phyloP scores from a whole-genome alignment of 2,888 invertebrate species.

The Cordilura impudica region DNA sequence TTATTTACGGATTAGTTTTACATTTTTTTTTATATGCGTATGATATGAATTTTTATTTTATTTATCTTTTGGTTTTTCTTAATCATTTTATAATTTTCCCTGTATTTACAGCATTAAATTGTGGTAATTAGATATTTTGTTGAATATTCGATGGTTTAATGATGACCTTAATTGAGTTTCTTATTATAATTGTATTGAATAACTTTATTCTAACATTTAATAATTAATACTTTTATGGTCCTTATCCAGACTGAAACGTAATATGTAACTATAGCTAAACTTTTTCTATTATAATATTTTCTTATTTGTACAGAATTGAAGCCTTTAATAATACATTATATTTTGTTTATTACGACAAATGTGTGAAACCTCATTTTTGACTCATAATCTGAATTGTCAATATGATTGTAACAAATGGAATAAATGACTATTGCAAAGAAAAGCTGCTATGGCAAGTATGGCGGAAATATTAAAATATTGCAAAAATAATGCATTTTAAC shows the following conservation, averaged over 20 bases:
- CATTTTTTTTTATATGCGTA: too few species aligned
- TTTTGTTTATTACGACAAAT: neutral
- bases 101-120: slow-evolving; percentile 3
- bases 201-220: neutral
- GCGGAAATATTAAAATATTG: too few species aligned
- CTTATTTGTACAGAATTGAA: neutral
- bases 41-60: neutral
- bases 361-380: neutral
- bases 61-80: neutral
- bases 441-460: too few species aligned
- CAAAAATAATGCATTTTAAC: too few species aligned
- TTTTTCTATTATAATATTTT: neutral
- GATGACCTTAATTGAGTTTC: neutral
- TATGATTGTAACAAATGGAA: too few species aligned
- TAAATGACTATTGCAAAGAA: too few species aligned
- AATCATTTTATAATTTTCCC: neutral
- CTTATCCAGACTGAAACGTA: slow-evolving; percentile 51
- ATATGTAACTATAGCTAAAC: neutral
- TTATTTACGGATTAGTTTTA: neutral
- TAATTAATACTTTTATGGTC: slow-evolving; percentile 36
- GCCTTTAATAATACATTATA: neutral
- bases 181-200: too few species aligned
- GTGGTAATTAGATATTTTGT: neutral
- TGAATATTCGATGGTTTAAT: neutral
- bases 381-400: neutral